Evolutionary conservation across 2,113 vertebrate species (phyloP), one percentile per base, ranked within the genome.

Genomic region (Coptodon rendalli): DNA sequence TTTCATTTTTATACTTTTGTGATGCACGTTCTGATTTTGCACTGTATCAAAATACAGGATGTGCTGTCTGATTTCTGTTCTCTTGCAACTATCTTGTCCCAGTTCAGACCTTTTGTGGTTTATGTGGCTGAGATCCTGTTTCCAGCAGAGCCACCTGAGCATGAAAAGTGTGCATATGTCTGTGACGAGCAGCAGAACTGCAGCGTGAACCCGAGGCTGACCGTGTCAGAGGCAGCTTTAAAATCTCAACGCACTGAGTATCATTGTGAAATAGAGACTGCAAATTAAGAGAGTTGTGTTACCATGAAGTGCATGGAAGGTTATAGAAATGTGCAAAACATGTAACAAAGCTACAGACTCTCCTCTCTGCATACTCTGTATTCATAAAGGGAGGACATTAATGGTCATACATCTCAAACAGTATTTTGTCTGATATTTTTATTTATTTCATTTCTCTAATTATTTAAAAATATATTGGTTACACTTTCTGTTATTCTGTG

Each of bases 61-160:
- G 92, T 92, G 76, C 89, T 88, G 78, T 93, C 88, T 94, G 88
- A 93, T 88, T 94, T 92, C 85, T 83, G 90, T 87, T 94, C 87
- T 43, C 78, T 85, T 91, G 88, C 71, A 93, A 89, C 93, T 92
- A 85, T 94, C 92, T 91, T 86, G 91, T 96, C 93, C 94, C 87
- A 90, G 82, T 95, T 95, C 92, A 95, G 96, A 93, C 87, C 95
- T 95, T 94, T 90, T 88, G 94, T 95, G 94, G 96, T 94, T 96
- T 94, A 89, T 90, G 90, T 89, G 92, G 91, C 92, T 81, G 92
- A 96, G 95, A 96, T 95, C 93, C 88, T 85, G 95, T 96, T 97
- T 95, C 96, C 94, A 93, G 52, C 31, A 11, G 83, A 95, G 94
- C 92, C 95, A 94, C 93, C 89, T 94, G 94, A 96, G 91, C 93